Percentiles rank a stretch among this genome's conserved stretches.
These are phyloP conservation scores for Tiliacea aurago DNA, from an alignment of 2,888 invertebrate species.

Conservation along the genomic window DNA sequence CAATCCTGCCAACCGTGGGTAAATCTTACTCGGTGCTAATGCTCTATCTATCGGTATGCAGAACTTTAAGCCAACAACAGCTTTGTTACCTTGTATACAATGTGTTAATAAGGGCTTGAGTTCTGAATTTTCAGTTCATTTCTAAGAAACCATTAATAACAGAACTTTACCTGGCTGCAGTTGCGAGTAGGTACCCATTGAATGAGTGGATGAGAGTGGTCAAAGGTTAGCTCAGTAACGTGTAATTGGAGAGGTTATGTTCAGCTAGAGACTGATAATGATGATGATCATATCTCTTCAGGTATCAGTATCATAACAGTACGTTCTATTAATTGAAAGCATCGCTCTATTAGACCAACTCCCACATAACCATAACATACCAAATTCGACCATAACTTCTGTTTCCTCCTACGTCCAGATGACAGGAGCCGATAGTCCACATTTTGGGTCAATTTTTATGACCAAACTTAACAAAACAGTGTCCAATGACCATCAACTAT, in stretches of 20 bases:
- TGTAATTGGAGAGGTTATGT: background rate
- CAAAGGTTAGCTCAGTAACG: background rate
- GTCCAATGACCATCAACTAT: conserved; percentile 63
- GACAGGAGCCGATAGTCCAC: conserved; percentile 53
- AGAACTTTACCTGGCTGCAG: background rate
- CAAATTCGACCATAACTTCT: conserved; percentile 36
- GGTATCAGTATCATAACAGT: conserved; percentile 2
- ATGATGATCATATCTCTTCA: background rate
- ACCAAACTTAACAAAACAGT: conserved; percentile 60
- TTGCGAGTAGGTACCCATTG: background rate
- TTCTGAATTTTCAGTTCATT: background rate
- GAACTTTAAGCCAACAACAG: conserved; percentile 12
- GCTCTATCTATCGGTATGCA: background rate
- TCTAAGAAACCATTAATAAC: background rate
- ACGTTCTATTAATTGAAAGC: conserved; percentile 3
- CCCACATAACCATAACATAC: conserved; percentile 44
- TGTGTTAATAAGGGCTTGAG: background rate
- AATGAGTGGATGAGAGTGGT: background rate
- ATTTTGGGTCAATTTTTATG: conserved; percentile 64
- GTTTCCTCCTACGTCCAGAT: conserved; percentile 59
- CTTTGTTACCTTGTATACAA: background rate
- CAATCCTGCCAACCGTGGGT: background rate
- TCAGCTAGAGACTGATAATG: background rate
- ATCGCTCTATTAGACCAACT: conserved; percentile 19
- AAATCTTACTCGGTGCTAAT: background rate